Base-by-base conservation (phyloP, 2,888 invertebrate genomes). In the Tubulanus polymorphus region DNA sequence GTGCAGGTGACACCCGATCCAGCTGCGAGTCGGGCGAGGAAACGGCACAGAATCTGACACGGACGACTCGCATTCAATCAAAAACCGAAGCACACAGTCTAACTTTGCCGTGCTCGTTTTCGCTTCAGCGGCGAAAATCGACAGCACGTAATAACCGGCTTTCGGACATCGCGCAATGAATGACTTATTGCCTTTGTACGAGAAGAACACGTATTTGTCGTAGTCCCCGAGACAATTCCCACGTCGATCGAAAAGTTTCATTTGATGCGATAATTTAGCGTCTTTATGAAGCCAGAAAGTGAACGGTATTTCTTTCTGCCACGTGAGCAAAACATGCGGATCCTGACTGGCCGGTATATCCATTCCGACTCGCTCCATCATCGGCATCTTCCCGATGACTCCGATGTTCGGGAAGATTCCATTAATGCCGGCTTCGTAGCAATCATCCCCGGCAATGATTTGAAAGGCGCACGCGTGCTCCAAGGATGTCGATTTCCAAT, bases 391-490 rank as follows among this genome's bases (percentile, higher is more conserved):
- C 2, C 73, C 73, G 41, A 41, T 41, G 41, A 41, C 41, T 23
- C 41, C 41, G 3, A 23, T 41, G 20, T 18, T 20, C 6, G 41
- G 41, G 41, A 41, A 8, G 41, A 41, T 23, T 8, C 41, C 15
- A 15, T 41, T 41, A 20, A 23, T 20, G 41, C 41, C 41, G 15
- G 18, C 23, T 18, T 41, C 41, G 15, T 20, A 41, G 15, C 41
- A 41, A 15, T 41, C 41, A 41, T 41, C 41, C 5, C 41, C 41
- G 41, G 41, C 41, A 41, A 41, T 69, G 27, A 78, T 64, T 56
- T 68, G 66, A 52, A 78, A 75, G 3, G 72, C 69, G 56, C 74
- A 75, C 15, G 75, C 75, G 54, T 75, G 71, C 55, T 78, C 76
- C 48, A 77, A 63, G 0, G 72, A 68, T 6, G 74, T 72, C 2